Conservation (phyloP, 1,140 invertebrate genomes). For the Neotoxoptera formosana region DNA sequence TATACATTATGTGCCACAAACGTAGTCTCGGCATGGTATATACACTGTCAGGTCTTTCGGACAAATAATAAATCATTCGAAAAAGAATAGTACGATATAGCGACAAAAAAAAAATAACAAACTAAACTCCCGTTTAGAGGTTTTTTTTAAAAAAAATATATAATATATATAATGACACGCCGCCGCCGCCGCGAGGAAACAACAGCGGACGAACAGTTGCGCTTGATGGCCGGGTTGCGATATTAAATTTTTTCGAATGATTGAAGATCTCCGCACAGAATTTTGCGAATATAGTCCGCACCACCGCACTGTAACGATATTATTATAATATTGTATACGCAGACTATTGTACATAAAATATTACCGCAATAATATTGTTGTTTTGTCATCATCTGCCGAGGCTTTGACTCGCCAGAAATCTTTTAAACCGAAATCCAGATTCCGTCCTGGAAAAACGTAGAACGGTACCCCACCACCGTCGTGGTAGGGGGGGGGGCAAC, state of each 20-base stretch:
- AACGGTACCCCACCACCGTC: not conserved
- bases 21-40: not conserved
- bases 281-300: not conserved
- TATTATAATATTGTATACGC: not conserved
- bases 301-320: not conserved
- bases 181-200: not conserved
- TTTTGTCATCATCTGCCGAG: not conserved
- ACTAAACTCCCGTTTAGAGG: slow-evolving; percentile 21
- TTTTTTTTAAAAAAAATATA: not conserved
- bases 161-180: not conserved
- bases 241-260: slow-evolving; percentile 20
- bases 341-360: not conserved
- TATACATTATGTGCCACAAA: not conserved
- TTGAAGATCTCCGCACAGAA: not conserved
- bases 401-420: not conserved
- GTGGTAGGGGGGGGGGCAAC: too few species aligned
- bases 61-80: slow-evolving; percentile 22
- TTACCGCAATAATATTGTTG: not conserved
- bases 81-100: not conserved
- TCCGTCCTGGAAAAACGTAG: not conserved
- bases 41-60: slow-evolving; percentile 1
- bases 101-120: not conserved
- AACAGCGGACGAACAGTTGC: not conserved
- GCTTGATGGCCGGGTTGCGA: not conserved
- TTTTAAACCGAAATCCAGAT: not conserved